A percentile compares a stretch with the other conserved stretches of the same genome.
phyloP scores from a whole-genome alignment of 2,113 vertebrate species.

The Chrysemys picta region DNA sequence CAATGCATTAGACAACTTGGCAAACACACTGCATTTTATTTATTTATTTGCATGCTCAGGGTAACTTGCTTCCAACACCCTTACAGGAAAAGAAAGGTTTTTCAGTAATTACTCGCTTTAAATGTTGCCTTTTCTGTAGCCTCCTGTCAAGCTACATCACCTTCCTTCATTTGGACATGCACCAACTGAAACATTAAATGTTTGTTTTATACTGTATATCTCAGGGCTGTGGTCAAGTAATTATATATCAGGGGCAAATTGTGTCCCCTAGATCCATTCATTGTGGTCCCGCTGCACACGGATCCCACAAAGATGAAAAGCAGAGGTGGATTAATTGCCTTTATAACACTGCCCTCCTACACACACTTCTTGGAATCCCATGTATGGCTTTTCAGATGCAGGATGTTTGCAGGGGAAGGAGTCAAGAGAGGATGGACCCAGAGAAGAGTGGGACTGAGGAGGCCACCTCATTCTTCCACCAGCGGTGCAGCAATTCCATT shows the following conservation, averaged over 20 bases:
- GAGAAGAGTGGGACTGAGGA: neutral
- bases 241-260: slow-evolving; percentile 7
- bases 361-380: neutral
- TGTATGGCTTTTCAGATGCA: neutral
- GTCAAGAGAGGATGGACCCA: neutral
- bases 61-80: neutral
- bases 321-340: neutral
- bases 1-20: neutral
- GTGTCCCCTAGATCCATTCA: neutral
- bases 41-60: neutral
- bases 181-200: neutral
- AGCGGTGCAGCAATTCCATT: neutral
- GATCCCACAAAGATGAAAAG: neutral
- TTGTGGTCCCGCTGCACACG: neutral
- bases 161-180: neutral
- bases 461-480: neutral
- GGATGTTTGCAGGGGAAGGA: neutral
- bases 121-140: neutral
- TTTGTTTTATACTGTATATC: neutral
- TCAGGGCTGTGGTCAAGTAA: neutral
- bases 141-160: neutral
- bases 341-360: neutral
- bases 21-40: neutral
- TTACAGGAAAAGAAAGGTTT: neutral
- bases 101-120: neutral